Evolutionary conservation across 2,888 invertebrate genomes (phyloP).

Genomic region (Antitype chi): DNA sequence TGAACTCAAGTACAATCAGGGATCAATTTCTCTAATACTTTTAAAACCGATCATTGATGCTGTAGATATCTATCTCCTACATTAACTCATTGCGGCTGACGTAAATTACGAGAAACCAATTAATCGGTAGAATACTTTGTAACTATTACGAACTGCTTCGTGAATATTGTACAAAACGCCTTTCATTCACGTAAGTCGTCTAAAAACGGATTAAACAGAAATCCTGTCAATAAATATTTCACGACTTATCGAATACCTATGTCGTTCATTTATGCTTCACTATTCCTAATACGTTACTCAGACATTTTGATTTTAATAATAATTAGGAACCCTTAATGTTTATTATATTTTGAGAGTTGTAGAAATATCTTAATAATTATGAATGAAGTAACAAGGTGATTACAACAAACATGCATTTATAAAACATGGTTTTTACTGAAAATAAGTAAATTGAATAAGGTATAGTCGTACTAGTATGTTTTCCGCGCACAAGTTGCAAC

Average conservation of each 20-base stretch:
- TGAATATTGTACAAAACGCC: neutral
- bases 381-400: neutral
- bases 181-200: neutral
- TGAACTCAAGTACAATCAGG: conserved; percentile 69
- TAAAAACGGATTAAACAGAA: neutral
- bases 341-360: neutral
- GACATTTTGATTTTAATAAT: conserved; percentile 1
- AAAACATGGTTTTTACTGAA: too few species aligned
- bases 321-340: too few species aligned
- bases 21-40: conserved; percentile 57
- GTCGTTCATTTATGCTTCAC: neutral
- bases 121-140: neutral
- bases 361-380: neutral
- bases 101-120: neutral
- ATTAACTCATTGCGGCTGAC: neutral
- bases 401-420: neutral
- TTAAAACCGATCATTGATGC: conserved; percentile 8
- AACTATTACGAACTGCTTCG: neutral
- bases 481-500: conserved; percentile 12
- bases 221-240: neutral
- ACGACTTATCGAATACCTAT: too few species aligned
- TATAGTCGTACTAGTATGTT: conserved; percentile 8
- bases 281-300: neutral
- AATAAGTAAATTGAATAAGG: neutral
- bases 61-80: neutral